Percentiles rank a stretch among this genome's conserved stretches.
These are phyloP conservation scores for Tympanuchus pallidicinctus DNA, from an alignment of 2,113 vertebrate genomes.

Conservation along the genomic window DNA sequence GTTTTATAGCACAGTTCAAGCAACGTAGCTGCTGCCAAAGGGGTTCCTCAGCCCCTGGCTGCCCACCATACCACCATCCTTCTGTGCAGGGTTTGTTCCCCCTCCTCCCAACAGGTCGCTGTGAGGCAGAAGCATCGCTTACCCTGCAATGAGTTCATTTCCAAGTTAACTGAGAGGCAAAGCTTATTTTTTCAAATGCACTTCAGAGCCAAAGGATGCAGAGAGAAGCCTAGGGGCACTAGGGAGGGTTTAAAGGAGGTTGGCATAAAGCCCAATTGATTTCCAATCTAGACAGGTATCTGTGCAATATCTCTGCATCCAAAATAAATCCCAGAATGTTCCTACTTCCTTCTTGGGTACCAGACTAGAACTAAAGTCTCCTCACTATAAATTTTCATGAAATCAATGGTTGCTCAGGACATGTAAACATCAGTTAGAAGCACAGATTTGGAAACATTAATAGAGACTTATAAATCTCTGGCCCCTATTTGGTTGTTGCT, in stretches of 20 bases:
- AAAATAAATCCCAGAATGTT: neutral
- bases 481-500: neutral
- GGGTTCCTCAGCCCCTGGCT: neutral
- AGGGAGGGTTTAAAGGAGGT: neutral
- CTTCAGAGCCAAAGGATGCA: neutral
- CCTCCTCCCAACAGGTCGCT: neutral
- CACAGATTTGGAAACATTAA: neutral
- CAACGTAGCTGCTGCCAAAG: neutral
- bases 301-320: neutral
- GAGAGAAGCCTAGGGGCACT: neutral
- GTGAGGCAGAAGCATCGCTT: neutral
- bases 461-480: neutral
- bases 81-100: neutral
- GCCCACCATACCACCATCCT: neutral
- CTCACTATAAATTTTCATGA: neutral
- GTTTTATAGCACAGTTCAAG: neutral
- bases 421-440: neutral
- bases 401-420: neutral
- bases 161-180: neutral
- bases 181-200: neutral
- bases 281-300: neutral
- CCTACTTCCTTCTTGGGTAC: neutral
- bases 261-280: neutral
- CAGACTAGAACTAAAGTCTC: neutral
- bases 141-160: neutral